These are phyloP conservation scores for Scaptomyza tumidula DNA, from an alignment of 2,888 invertebrate genomes.

Conservation along the genomic window DNA sequence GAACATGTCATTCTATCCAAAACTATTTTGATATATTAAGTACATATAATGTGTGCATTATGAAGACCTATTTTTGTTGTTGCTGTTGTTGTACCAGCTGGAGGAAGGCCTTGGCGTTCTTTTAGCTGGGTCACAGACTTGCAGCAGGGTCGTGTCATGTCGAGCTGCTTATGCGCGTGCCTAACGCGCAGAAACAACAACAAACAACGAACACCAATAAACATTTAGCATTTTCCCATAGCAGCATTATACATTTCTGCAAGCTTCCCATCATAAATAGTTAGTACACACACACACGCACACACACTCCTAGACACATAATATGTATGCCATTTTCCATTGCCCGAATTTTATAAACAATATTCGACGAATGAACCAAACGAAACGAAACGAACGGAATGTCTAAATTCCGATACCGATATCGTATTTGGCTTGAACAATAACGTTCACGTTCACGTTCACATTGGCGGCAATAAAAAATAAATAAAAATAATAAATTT, in stretches of 20 bases:
- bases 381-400: neutral
- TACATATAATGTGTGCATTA: neutral
- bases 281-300: neutral
- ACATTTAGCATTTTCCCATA: slow-evolving; percentile 19
- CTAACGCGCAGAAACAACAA: slow-evolving; percentile 2
- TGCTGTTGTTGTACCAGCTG: slow-evolving; percentile 5
- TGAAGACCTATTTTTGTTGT: slow-evolving; percentile 1
- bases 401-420: slow-evolving; percentile 11
- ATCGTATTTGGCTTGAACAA: neutral
- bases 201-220: slow-evolving; percentile 16
- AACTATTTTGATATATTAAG: too few species aligned
- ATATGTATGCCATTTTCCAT: slow-evolving; percentile 19
- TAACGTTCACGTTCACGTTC: neutral
- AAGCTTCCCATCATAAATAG: slow-evolving; percentile 23
- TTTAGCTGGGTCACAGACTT: neutral
- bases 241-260: slow-evolving; percentile 26
- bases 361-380: slow-evolving; percentile 2
- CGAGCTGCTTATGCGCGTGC: neutral
- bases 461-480: slow-evolving; percentile 59
- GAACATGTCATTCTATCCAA: too few species aligned
- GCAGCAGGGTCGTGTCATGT: slow-evolving; percentile 1
- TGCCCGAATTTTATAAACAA: slow-evolving; percentile 46
- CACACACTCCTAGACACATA: neutral
- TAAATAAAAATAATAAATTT: slow-evolving; percentile 14
- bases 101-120: slow-evolving; percentile 17